These are phyloP conservation scores for Halesus radiatus DNA, from an alignment of 1,140 invertebrate species.

Conservation along the genomic window DNA sequence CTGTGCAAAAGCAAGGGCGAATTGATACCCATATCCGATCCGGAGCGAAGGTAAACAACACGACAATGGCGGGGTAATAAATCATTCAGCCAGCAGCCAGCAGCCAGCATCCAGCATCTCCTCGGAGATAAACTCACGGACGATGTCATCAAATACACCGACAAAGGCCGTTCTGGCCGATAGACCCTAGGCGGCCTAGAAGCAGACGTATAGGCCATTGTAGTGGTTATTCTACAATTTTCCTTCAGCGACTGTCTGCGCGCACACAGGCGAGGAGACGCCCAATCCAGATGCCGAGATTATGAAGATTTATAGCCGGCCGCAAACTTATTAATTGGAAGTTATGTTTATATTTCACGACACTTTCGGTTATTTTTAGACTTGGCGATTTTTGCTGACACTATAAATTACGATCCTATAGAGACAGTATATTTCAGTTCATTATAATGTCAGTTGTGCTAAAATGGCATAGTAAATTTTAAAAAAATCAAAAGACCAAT, in stretches of 20 bases:
- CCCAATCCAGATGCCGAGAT: neutral
- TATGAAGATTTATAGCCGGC: constrained; percentile 17
- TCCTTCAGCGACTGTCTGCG: neutral
- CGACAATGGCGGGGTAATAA: neutral
- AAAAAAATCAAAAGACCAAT: too few species aligned
- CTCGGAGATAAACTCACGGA: neutral
- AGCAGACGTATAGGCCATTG: too few species aligned
- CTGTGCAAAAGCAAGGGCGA: neutral
- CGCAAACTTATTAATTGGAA: constrained; percentile 18
- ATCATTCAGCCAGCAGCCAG: neutral
- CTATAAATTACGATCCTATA: too few species aligned
- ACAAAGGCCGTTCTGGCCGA: neutral
- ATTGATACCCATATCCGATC: neutral
- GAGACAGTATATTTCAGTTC: too few species aligned
- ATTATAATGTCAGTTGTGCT: too few species aligned
- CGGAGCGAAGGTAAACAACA: neutral
- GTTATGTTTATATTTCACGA: neutral
- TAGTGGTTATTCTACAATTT: too few species aligned
- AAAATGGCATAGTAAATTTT: too few species aligned
- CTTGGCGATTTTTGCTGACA: too few species aligned
- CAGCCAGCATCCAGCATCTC: neutral
- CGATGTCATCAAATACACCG: constrained; percentile 8
- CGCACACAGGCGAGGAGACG: neutral
- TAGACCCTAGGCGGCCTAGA: too few species aligned
- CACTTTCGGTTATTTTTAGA: too few species aligned